Conservation (phyloP, 2,888 invertebrate genomes). For the Thereva nobilitata region DNA sequence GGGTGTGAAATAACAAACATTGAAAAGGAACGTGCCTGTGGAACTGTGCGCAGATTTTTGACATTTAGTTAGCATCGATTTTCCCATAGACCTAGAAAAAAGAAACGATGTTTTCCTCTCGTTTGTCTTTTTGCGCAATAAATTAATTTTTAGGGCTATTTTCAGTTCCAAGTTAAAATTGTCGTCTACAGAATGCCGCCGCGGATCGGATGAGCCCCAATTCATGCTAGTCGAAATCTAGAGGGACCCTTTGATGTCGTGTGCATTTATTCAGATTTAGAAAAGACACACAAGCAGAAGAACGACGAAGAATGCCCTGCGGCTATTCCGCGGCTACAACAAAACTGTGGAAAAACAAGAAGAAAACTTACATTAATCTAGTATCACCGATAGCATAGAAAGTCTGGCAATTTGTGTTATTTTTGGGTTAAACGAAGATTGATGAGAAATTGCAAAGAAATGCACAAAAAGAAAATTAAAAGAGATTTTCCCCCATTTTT, state of each 20-base stretch:
- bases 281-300: conserved; percentile 7
- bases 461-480: not conserved
- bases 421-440: conserved; percentile 11
- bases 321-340: not conserved
- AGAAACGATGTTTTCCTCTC: not conserved
- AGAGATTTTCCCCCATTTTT: not conserved
- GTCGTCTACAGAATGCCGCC: too few species aligned
- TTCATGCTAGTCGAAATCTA: too few species aligned
- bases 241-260: not conserved
- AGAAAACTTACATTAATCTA: not conserved
- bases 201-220: too few species aligned
- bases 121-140: conserved; percentile 21
- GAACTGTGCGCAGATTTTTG: conserved; percentile 14
- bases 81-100: not conserved
- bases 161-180: too few species aligned
- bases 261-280: not conserved
- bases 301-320: conserved; percentile 16
- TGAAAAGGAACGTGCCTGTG: conserved; percentile 11
- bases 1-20: conserved; percentile 18
- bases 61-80: conserved; percentile 27
- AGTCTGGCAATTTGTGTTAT: conserved; percentile 13
- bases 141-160: too few species aligned
- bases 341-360: conserved; percentile 1
- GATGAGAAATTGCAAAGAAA: too few species aligned
- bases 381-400: conserved; percentile 6